These are phyloP conservation scores for Andricus quercusramuli DNA, from an alignment of 2,888 invertebrate genomes.

Conservation along the genomic window DNA sequence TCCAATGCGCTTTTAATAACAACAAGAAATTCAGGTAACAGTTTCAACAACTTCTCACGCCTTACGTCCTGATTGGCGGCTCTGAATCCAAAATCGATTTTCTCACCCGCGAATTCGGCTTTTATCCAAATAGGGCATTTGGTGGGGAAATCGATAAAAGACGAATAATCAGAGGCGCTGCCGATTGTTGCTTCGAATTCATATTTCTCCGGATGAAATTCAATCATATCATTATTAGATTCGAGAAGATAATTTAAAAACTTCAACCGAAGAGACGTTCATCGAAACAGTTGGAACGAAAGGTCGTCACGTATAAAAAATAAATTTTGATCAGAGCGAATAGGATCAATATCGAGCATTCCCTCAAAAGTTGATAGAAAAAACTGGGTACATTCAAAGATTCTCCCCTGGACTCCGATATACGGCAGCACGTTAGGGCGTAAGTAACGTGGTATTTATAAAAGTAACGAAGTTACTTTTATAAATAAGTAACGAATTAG, in stretches of 20 bases:
- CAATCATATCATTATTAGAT: constrained; percentile 35
- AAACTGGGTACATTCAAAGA: too few species aligned
- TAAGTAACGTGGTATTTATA: too few species aligned
- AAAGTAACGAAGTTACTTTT: too few species aligned
- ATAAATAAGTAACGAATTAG: too few species aligned
- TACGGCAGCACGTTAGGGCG: too few species aligned
- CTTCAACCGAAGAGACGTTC: constrained; percentile 49
- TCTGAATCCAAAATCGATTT: constrained; percentile 18
- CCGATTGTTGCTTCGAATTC: constrained; percentile 23
- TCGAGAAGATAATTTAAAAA: constrained; percentile 43
- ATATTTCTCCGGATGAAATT: constrained; percentile 39
- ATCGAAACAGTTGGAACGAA: constrained; percentile 40
- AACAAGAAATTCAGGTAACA: constrained; percentile 66
- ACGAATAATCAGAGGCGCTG: not conserved
- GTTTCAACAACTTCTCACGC: constrained; percentile 61
- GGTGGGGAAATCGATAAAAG: not conserved
- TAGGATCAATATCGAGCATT: constrained; percentile 45
- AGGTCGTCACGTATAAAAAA: constrained; percentile 58
- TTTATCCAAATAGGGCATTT: not conserved
- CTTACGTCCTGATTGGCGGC: constrained; percentile 21
- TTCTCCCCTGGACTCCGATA: too few species aligned
- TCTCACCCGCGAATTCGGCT: constrained; percentile 33
- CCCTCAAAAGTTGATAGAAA: constrained; percentile 39
- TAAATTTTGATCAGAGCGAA: constrained; percentile 60
- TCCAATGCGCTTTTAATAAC: constrained; percentile 50